A percentile compares a stretch with the other conserved stretches of the same genome.
Conservation (phyloP, 2,113 vertebrate genomes). For the Cariama cristata region DNA sequence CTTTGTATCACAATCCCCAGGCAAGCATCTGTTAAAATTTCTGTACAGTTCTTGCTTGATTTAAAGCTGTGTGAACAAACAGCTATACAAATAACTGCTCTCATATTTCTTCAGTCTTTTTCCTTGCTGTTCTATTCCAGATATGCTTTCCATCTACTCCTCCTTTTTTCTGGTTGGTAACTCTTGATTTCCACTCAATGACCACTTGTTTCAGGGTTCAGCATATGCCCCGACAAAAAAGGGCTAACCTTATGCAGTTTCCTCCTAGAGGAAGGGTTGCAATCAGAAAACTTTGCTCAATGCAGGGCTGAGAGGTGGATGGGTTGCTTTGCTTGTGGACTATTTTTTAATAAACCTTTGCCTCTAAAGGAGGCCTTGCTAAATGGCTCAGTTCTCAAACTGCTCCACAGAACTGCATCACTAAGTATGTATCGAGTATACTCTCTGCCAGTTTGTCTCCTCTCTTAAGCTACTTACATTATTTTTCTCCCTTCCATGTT, state of each 20-base stretch:
- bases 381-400: background rate
- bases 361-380: background rate
- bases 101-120: background rate
- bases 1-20: background rate
- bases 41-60: background rate
- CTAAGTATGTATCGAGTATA: background rate
- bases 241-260: background rate
- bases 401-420: background rate
- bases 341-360: background rate
- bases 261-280: background rate
- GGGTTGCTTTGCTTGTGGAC: background rate
- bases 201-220: background rate
- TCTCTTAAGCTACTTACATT: background rate
- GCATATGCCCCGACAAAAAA: background rate
- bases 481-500: background rate
- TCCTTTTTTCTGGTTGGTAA: background rate
- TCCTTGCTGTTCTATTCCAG: background rate
- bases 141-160: background rate
- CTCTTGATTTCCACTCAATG: background rate
- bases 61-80: background rate
- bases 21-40: background rate
- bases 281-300: background rate
- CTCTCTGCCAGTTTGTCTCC: background rate
- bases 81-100: background rate
- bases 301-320: background rate